phyloP scores from a whole-genome alignment of 2,797 vertebrate species.

The Neopelma chrysocephalum region DNA sequence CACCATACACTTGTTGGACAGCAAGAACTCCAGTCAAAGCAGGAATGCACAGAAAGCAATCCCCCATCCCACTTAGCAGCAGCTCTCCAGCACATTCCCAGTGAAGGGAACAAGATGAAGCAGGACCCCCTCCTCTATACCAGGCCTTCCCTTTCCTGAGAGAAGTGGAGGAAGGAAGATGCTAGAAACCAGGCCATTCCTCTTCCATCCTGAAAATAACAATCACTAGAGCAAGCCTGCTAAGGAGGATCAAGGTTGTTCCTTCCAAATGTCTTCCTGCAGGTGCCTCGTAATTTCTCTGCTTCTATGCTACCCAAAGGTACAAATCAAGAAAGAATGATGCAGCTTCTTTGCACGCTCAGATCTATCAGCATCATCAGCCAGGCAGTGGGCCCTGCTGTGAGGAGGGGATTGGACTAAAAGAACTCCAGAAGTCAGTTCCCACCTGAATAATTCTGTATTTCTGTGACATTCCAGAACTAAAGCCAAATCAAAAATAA shows the following conservation, averaged over 20 bases:
- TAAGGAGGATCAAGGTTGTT: not conserved
- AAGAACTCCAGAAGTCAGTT: not conserved
- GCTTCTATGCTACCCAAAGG: not conserved
- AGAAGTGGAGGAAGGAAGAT: not conserved
- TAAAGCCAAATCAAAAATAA: not conserved
- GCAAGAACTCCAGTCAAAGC: not conserved
- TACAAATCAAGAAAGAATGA: not conserved
- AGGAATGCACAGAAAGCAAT: not conserved
- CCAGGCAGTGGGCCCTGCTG: not conserved
- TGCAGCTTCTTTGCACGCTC: not conserved
- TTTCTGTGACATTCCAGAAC: not conserved
- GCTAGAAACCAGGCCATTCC: not conserved
- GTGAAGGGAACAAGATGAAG: not conserved
- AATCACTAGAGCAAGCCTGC: not conserved
- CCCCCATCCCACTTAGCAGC: not conserved
- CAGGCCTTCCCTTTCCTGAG: not conserved
- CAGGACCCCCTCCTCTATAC: not conserved
- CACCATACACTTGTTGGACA: not conserved
- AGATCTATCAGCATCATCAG: not conserved
- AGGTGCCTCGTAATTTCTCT: not conserved
- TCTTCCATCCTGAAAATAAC: not conserved
- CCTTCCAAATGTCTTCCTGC: not conserved
- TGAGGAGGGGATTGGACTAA: not conserved
- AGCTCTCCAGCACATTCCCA: not conserved
- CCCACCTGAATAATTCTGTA: not conserved